Conservation (phyloP, 2,888 invertebrate genomes). For the Troides oblongomaculatus region DNA sequence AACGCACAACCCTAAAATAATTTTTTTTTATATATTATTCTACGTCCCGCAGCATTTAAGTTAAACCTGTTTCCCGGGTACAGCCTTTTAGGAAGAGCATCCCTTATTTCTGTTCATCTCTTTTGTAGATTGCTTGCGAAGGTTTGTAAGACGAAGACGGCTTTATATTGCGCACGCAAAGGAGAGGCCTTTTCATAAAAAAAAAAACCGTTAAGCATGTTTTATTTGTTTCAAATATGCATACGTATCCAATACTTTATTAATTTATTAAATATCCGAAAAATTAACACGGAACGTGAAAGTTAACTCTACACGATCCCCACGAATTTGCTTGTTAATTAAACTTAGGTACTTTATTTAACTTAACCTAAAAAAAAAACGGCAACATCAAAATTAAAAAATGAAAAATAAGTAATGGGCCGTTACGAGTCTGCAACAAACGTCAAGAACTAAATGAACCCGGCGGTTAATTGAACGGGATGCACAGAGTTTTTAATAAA, state of each 20-base stretch:
- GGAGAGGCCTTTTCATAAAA: not conserved
- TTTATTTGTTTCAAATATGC: slow-evolving; percentile 13
- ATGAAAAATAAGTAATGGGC: slow-evolving; percentile 4
- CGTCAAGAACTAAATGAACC: slow-evolving; percentile 16
- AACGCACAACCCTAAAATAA: too few relatives aligned
- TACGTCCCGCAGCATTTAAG: slow-evolving; percentile 71
- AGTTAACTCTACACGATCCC: not conserved
- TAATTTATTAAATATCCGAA: slow-evolving; percentile 14
- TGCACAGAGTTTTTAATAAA: slow-evolving; percentile 23
- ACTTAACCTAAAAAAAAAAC: not conserved
- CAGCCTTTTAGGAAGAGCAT: slow-evolving; percentile 69
- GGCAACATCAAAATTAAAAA: slow-evolving; percentile 2
- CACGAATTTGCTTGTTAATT: not conserved
- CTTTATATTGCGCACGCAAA: slow-evolving; percentile 30
- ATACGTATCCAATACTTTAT: slow-evolving; percentile 10
- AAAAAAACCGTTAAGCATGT: slow-evolving; percentile 13
- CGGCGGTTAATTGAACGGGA: slow-evolving; percentile 18
- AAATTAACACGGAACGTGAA: not conserved
- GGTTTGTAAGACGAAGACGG: slow-evolving; percentile 48
- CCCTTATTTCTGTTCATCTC: slow-evolving; percentile 65
- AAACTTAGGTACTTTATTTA: not conserved
- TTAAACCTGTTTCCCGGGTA: slow-evolving; percentile 68
- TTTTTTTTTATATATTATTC: not conserved
- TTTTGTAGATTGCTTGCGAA: slow-evolving; percentile 44
- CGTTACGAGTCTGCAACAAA: slow-evolving; percentile 14